A percentile compares a stretch with the other conserved stretches of the same genome.
Evolutionary conservation across 2,797 vertebrate species (phyloP).

Genomic region (Spinus pinus): DNA sequence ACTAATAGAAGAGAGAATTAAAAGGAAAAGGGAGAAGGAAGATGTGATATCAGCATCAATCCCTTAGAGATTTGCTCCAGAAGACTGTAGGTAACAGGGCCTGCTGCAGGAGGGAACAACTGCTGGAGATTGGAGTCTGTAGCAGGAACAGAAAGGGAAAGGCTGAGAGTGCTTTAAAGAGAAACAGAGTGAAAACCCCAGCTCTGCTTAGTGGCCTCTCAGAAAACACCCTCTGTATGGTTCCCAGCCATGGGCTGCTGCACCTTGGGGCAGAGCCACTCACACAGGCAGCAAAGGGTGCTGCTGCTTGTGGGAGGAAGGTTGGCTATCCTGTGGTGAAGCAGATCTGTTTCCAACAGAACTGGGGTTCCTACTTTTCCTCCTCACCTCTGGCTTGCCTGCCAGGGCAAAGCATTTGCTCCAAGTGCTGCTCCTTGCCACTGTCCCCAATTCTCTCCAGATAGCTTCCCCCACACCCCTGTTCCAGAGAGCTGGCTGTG

Average conservation of each 20-base stretch:
- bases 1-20: background rate
- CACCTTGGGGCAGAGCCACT: background rate
- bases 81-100: fast-evolving
- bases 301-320: background rate
- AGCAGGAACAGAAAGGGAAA: background rate
- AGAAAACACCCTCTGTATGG: background rate
- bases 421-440: background rate
- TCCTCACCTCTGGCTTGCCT: background rate
- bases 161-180: background rate
- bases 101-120: background rate
- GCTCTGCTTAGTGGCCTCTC: background rate
- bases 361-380: background rate
- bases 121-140: background rate
- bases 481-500: background rate
- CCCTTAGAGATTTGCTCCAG: background rate
- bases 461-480: background rate
- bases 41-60: background rate
- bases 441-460: background rate
- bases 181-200: background rate
- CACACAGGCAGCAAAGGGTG: background rate
- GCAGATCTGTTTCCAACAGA: background rate
- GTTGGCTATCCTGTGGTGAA: background rate
- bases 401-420: background rate
- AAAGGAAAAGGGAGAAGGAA: background rate
- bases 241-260: background rate